Conservation (phyloP, 1,140 invertebrate genomes). For the Papilio helenus region DNA sequence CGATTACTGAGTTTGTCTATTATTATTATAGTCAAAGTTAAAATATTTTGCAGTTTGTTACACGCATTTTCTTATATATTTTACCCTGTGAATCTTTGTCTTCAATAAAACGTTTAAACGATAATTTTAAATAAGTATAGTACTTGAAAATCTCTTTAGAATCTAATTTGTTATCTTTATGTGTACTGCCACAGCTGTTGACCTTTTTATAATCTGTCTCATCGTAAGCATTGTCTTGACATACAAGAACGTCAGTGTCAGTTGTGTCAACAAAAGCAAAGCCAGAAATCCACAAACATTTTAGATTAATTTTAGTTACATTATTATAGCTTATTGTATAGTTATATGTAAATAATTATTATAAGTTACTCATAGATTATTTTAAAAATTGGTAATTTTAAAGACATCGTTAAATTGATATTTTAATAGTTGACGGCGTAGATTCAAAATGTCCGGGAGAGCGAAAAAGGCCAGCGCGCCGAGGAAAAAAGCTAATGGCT, state of each 20-base stretch:
- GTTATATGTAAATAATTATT: conserved; percentile 24
- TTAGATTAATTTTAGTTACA: conserved; percentile 16
- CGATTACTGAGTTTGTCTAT: no score
- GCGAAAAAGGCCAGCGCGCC: conserved; percentile 78
- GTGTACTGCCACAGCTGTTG: background rate
- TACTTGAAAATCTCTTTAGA: no score
- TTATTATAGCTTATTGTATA: conserved; percentile 35
- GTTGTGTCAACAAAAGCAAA: conserved; percentile 25
- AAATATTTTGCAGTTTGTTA: no score
- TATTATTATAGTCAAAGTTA: no score
- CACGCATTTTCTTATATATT: no score
- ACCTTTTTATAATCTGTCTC: background rate
- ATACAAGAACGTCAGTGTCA: background rate
- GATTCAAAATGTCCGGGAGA: conserved; percentile 63
- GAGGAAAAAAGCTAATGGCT: conserved; percentile 86
- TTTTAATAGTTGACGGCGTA: conserved; percentile 29
- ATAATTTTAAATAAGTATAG: no score
- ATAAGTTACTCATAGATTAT: background rate
- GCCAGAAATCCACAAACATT: background rate
- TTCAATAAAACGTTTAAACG: no score
- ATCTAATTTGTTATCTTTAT: background rate
- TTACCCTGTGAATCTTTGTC: no score
- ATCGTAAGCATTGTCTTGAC: background rate
- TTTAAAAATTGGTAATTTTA: background rate
- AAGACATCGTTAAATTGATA: conserved; percentile 31